Base-by-base conservation (phyloP, 1,140 invertebrate species). In the Himalopsyche phryganea region DNA sequence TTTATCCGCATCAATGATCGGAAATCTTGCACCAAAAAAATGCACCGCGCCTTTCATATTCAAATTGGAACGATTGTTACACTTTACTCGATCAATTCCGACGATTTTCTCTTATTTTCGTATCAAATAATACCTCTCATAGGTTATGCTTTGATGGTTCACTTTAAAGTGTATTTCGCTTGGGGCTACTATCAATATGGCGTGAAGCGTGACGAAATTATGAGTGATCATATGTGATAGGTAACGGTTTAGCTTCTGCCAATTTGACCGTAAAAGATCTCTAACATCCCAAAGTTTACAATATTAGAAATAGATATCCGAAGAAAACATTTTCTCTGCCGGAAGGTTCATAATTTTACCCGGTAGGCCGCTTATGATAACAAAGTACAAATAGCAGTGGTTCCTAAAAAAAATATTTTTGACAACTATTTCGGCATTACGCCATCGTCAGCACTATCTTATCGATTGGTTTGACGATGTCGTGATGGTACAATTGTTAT, bases 41-140 rank as follows among this genome's bases (percentile, higher is more conserved):
- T 54, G 51, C 51, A 47, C 51, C 44, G 44, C 51, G 35, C 44
- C 38, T 54, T 54, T 54, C 51, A 54, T 54, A 54, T 54, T 54
- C 51, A 46, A 54, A 54, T 54, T n/a, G 18, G 51, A 11, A 9
- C 19, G 14, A 54, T 54, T 54, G 51, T 54, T 54, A 41, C 18
- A 52, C 18, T 20, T 54, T 32, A 19, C 28, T 32, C 23, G 44
- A 54, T 54, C 15, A 36, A 35, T 45, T 45, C 14, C 36, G 13
- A n/a, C 18, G 18, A 54, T 54, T 54, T 54, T 54, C 51, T 47
- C 51, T 54, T 19, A 18, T 20, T 42, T 36, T 13, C 11, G 51
- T 54, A 33, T 20, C 40, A 32, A 42, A 52, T 44, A 17, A 41
- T 40, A 19, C 14, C n/a, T 13, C 28, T 20, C 36, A 15, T 51